Conservation (phyloP, 2,888 invertebrate genomes). For the Omphaloscelis lunosa region DNA sequence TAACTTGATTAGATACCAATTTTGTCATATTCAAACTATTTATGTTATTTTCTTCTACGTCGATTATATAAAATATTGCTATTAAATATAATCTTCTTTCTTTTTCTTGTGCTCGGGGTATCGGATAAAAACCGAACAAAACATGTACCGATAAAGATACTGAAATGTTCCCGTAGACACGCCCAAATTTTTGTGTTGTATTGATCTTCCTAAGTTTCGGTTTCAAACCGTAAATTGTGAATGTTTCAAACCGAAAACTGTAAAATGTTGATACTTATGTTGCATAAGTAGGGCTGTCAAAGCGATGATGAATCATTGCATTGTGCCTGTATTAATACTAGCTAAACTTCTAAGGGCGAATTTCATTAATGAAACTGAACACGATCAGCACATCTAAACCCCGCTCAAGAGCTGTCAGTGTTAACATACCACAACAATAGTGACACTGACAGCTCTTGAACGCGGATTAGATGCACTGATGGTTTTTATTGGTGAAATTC, state of each 20-base stretch:
- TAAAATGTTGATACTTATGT: background rate
- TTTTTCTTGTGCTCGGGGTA: background rate
- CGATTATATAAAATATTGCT: background rate
- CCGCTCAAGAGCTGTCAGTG: no score
- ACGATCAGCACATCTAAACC: background rate
- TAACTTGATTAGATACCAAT: background rate
- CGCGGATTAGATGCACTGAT: background rate
- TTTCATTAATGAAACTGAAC: background rate
- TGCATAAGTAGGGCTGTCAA: background rate
- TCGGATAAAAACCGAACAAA: background rate
- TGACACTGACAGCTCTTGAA: background rate
- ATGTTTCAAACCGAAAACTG: background rate
- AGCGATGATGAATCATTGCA: background rate
- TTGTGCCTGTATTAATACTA: background rate
- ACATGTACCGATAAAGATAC: background rate
- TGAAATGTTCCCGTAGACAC: constrained; percentile 17
- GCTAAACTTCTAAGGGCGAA: background rate
- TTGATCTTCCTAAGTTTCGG: constrained; percentile 25
- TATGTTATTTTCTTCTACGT: background rate
- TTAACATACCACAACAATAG: background rate
- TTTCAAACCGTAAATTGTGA: constrained; percentile 19
- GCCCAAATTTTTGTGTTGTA: constrained; percentile 28
- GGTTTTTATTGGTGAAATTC: background rate
- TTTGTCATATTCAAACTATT: background rate
- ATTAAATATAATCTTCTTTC: background rate